Conservation (phyloP, 2,113 vertebrate genomes). For the Pelusios castaneus region DNA sequence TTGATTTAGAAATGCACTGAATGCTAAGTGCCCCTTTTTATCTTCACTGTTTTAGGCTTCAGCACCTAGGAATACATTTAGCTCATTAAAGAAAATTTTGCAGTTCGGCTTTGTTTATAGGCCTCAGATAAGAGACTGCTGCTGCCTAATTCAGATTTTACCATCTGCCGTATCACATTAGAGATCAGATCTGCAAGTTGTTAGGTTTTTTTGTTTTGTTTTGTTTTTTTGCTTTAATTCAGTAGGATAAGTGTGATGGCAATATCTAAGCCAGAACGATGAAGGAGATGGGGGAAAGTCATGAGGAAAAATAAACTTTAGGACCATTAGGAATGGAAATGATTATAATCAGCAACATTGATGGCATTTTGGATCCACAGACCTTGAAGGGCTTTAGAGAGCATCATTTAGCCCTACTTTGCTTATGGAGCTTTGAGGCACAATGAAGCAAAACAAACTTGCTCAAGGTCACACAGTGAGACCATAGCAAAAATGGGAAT, state of each 20-base stretch:
- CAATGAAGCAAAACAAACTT: fast-evolving
- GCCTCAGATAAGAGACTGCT: conserved; percentile 8
- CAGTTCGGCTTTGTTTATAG: conserved; percentile 35
- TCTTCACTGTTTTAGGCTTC: not conserved
- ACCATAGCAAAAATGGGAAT: not conserved
- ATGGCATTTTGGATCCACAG: not conserved
- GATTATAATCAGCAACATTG: not conserved
- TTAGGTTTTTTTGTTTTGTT: not conserved
- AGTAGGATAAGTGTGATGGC: conserved; percentile 46
- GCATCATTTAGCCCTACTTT: fast-evolving
- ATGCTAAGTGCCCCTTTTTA: not conserved
- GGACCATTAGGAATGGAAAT: not conserved
- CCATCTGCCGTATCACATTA: conserved; percentile 68
- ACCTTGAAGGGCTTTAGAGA: not conserved
- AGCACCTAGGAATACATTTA: not conserved
- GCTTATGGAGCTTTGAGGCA: fast-evolving
- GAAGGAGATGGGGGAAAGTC: not conserved
- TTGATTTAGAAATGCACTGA: not conserved
- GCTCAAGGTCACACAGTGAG: fast-evolving
- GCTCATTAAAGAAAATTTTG: not conserved
- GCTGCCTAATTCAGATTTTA: conserved; percentile 43
- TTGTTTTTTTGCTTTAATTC: not conserved
- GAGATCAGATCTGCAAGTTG: conserved; percentile 48
- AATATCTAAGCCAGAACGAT: conserved; percentile 22
- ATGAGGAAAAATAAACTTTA: not conserved